Conservation (phyloP, 2,888 invertebrate genomes). For the Macrophya alboannulata region DNA sequence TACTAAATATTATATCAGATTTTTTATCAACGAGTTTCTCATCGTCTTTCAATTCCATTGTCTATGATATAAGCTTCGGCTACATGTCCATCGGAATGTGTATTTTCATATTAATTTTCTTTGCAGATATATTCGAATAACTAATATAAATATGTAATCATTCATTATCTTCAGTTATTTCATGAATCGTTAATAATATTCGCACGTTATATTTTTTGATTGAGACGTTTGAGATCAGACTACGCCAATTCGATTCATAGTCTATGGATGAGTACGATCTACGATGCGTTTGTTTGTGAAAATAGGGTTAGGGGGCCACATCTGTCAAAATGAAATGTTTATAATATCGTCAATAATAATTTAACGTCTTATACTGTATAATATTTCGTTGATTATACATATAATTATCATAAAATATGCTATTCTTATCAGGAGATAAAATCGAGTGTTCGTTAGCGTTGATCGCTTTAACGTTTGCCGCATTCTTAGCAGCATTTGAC, state of each 20-base stretch:
- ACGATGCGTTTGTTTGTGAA: not conserved
- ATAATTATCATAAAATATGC: not conserved
- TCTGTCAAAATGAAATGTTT: slow-evolving; percentile 1
- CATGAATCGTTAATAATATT: too few species aligned
- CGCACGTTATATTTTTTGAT: not conserved
- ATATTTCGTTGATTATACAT: not conserved
- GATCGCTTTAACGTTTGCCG: slow-evolving; percentile 49
- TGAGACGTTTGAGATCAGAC: too few species aligned
- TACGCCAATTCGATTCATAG: too few species aligned
- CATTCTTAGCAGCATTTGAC: slow-evolving; percentile 39
- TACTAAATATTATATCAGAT: not conserved
- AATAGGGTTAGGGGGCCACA: not conserved
- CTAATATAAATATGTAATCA: not conserved
- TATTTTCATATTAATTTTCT: too few species aligned
- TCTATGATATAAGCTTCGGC: not conserved
- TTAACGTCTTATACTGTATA: not conserved
- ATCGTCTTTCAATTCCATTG: not conserved
- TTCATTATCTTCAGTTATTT: too few species aligned
- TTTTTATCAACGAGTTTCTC: not conserved
- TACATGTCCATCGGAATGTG: not conserved
- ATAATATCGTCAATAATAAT: not conserved
- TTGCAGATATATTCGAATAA: not conserved
- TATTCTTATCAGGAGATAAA: slow-evolving; percentile 47
- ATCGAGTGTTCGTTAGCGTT: slow-evolving; percentile 47
- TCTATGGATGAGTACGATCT: not conserved